phyloP scores from a whole-genome alignment of 2,888 invertebrate species.

The Harpalus rubripes region DNA sequence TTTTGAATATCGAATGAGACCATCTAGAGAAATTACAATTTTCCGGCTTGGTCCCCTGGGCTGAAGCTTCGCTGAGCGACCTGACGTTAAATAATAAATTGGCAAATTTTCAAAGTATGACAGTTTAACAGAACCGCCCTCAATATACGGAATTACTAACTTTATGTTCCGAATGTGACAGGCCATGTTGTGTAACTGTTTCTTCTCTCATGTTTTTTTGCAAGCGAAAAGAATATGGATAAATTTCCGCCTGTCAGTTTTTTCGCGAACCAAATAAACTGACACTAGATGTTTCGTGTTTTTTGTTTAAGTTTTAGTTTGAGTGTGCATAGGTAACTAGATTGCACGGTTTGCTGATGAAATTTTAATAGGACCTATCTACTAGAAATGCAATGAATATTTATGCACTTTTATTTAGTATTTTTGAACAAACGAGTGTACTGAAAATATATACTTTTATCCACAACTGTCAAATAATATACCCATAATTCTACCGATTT shows the following conservation, averaged over 20 bases:
- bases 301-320: slow-evolving; percentile 50
- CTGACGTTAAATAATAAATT: slow-evolving; percentile 64
- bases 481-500: too few relatives aligned
- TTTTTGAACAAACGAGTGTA: neutral
- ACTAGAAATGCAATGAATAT: neutral
- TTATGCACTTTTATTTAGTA: neutral
- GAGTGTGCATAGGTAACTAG: slow-evolving; percentile 45
- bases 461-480: too few relatives aligned
- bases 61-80: slow-evolving; percentile 36
- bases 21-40: slow-evolving; percentile 59
- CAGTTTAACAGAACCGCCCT: slow-evolving; percentile 64
- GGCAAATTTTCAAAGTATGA: slow-evolving; percentile 66
- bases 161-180: slow-evolving; percentile 64
- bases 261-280: slow-evolving; percentile 50
- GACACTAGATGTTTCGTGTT: slow-evolving; percentile 42
- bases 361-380: slow-evolving; percentile 26
- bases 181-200: slow-evolving; percentile 36
- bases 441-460: neutral
- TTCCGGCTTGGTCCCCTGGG: slow-evolving; percentile 42
- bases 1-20: slow-evolving; percentile 54
- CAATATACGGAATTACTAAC: slow-evolving; percentile 66
- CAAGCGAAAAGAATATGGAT: slow-evolving; percentile 42
- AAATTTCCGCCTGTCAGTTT: slow-evolving; percentile 55
- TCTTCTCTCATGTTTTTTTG: slow-evolving; percentile 46
- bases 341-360: slow-evolving; percentile 39